Conservation (phyloP, 2,797 vertebrate species). For the Sphenodon punctatus region DNA sequence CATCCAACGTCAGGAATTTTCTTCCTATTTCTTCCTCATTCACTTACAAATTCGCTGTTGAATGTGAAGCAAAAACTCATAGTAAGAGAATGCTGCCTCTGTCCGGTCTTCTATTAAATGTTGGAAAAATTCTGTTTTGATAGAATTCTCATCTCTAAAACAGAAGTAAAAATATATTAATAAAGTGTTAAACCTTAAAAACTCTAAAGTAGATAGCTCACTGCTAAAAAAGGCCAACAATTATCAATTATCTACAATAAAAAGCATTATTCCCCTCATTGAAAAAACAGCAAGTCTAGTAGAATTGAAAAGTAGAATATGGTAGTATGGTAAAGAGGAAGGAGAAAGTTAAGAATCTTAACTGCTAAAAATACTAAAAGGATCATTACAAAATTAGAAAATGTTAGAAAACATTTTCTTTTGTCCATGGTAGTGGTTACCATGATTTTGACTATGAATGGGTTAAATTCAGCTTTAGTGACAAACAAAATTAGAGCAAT, state of each 20-base stretch:
- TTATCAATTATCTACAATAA: background rate
- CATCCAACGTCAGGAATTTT: background rate
- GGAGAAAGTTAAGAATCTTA: background rate
- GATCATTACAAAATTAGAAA: background rate
- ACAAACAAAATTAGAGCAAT: background rate
- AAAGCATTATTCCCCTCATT: background rate
- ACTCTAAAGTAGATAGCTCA: background rate
- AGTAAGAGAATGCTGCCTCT: conserved; percentile 92
- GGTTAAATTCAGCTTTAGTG: background rate
- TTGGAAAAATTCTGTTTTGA: conserved; percentile 88
- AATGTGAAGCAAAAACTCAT: conserved; percentile 93
- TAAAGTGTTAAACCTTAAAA: background rate
- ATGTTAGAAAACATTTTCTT: background rate
- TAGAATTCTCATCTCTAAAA: conserved; percentile 88
- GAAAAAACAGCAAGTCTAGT: background rate
- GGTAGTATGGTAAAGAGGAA: background rate
- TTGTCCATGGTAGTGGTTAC: background rate
- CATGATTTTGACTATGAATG: background rate
- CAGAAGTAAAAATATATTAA: background rate
- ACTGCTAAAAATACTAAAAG: background rate
- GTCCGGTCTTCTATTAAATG: conserved; percentile 93
- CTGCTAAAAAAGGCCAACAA: background rate
- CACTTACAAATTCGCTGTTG: conserved; percentile 94
- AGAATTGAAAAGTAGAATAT: background rate
- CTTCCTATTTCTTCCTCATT: conserved; percentile 40